Evolutionary conservation across 2,888 invertebrate genomes (phyloP).

Genomic region (Neoitamus cyanurus): DNA sequence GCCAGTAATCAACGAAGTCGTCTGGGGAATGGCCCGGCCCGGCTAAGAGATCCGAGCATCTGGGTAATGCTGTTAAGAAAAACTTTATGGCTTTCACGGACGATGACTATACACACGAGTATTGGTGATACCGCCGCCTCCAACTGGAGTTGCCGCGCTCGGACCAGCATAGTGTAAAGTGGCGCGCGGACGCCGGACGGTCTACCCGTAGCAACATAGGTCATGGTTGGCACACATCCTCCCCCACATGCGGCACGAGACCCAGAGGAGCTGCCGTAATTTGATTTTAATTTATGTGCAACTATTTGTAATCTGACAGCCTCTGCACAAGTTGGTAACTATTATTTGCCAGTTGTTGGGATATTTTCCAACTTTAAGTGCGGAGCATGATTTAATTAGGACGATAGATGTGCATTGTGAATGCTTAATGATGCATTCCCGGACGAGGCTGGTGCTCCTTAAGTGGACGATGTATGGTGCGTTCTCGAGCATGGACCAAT

Average conservation of each 20-base stretch:
- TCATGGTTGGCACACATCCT: background rate
- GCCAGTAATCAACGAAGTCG: slow-evolving; percentile 34
- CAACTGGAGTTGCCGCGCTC: background rate
- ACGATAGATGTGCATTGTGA: background rate
- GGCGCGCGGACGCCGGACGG: background rate
- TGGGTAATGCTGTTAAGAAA: slow-evolving; percentile 21
- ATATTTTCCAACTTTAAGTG: background rate
- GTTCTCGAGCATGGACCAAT: background rate
- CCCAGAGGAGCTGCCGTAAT: background rate
- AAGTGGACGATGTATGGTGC: background rate
- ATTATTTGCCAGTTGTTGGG: background rate
- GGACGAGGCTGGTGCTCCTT: background rate
- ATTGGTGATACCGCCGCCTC: background rate
- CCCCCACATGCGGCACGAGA: background rate
- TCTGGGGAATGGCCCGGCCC: slow-evolving; percentile 3
- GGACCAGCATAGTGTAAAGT: background rate
- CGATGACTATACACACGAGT: background rate
- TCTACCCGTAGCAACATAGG: background rate
- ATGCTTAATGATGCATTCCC: background rate
- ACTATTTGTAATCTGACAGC: slow-evolving; percentile 25
- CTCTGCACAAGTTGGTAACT: background rate
- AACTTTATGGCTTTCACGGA: background rate
- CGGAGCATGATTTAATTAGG: background rate
- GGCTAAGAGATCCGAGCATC: slow-evolving; percentile 24
- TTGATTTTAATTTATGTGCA: slow-evolving; percentile 32